Evolutionary conservation across 2,888 invertebrate species (phyloP).

Genomic region (Lithosia quadra): DNA sequence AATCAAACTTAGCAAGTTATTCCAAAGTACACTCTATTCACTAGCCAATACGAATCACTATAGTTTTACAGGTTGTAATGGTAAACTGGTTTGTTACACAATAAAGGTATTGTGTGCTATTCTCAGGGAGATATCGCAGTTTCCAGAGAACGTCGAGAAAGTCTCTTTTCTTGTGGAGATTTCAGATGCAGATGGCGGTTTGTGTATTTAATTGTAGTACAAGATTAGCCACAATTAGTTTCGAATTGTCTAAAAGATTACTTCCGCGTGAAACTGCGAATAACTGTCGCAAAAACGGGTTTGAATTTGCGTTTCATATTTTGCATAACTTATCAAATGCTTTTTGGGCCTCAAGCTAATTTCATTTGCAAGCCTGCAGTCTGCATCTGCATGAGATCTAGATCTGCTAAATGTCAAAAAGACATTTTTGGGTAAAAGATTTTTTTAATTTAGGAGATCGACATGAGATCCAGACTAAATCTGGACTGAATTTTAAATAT

Average conservation of each 20-base stretch:
- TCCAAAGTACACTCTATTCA: conserved; percentile 14
- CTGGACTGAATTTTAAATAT: no score
- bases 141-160: conserved; percentile 61
- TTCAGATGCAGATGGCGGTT: conserved; percentile 51
- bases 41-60: conserved; percentile 18
- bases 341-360: neutral
- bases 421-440: no score
- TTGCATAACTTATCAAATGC: conserved; percentile 2
- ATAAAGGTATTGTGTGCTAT: conserved; percentile 63
- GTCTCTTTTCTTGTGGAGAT: conserved; percentile 61
- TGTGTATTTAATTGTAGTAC: conserved; percentile 47
- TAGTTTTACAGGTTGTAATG: neutral
- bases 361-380: no score
- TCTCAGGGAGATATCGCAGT: conserved; percentile 64
- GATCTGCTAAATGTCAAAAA: no score
- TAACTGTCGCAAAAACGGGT: conserved; percentile 27
- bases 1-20: neutral
- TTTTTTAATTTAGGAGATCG: no score
- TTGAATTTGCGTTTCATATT: conserved; percentile 17
- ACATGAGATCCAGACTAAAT: no score
- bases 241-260: conserved; percentile 43
- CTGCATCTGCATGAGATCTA: no score
- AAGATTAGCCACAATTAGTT: conserved; percentile 56
- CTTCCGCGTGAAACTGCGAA: conserved; percentile 42
- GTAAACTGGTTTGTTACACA: conserved; percentile 46